Evolutionary conservation across 2,113 vertebrate genomes (phyloP), one percentile per base, ranked within the genome.

Genomic region (Centropristis striata): DNA sequence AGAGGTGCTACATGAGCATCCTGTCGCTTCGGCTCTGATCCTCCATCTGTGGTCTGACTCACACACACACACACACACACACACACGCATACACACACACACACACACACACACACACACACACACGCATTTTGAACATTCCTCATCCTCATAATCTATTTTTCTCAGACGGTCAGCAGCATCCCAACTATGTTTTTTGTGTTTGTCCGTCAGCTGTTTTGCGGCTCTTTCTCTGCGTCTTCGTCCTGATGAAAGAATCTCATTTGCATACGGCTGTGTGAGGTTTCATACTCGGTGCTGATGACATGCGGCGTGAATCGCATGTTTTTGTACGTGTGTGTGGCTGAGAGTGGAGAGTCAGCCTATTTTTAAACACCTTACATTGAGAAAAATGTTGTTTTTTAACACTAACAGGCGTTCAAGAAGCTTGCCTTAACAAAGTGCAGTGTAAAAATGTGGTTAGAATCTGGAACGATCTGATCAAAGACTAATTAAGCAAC

Each of bases 21-120:
- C 86, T 93, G 91, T 87, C 78, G 67, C 80, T 78, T 36, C 84
- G 6, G 81, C 78, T 90, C 83, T 78, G 81, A 88, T 85, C 65
- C 88, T 92, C 93, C 93, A 91, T 93, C 93, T 94, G 93, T 46
- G 81, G 54, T 89, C 83, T 93, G 92, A 94, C 87, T 88, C 91
- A 92, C 86, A 50, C 63, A 78, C 60, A 64, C 58, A 50, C 71
- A 61, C 68, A 73, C 77, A 73, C 61, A 50, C 75, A 61, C 58
- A 55, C 63, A 32, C 44, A 53, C 60, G 69, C 60, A 27, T 42
- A 55, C 36, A 51, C 89, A 90, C 78, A 61, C 58, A 79, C 69
- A 47, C 71, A 67, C 84, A 78, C 59, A 75, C 54, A 72, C 39
- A 61, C 28, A 71, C 78, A 70, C 69, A 74, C 55, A 49, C 46